phyloP scores from a whole-genome alignment of 2,113 vertebrate genomes.

The Xiphorhynchus elegans region DNA sequence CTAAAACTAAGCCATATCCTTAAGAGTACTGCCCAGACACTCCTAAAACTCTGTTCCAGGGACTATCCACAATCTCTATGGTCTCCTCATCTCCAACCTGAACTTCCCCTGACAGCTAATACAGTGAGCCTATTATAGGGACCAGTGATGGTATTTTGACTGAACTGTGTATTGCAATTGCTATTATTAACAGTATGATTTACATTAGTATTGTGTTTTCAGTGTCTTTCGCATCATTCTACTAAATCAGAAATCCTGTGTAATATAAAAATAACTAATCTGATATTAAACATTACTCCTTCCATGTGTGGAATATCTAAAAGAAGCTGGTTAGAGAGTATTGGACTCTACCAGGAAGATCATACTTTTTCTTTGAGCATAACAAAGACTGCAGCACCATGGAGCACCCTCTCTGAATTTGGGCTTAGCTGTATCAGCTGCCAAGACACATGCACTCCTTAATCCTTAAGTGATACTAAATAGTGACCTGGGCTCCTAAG shows the following conservation, averaged over 20 bases:
- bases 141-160: not conserved
- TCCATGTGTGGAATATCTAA: fast-evolving
- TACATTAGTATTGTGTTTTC: not conserved
- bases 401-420: not conserved
- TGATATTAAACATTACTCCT: not conserved
- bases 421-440: not conserved
- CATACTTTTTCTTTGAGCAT: not conserved
- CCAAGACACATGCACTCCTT: not conserved
- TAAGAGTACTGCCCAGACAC: not conserved
- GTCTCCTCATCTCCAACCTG: not conserved
- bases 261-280: not conserved
- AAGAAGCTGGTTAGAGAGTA: not conserved
- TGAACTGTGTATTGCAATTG: not conserved
- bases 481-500: not conserved
- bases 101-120: not conserved
- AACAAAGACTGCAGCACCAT: not conserved
- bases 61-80: not conserved
- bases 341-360: not conserved
- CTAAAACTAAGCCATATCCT: not conserved
- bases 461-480: not conserved
- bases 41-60: not conserved
- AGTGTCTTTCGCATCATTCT: not conserved
- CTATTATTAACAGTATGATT: not conserved
- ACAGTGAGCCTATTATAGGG: not conserved
- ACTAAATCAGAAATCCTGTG: not conserved